Base-by-base conservation (phyloP, 2,888 invertebrate species). In the Pyrochroa serraticornis region DNA sequence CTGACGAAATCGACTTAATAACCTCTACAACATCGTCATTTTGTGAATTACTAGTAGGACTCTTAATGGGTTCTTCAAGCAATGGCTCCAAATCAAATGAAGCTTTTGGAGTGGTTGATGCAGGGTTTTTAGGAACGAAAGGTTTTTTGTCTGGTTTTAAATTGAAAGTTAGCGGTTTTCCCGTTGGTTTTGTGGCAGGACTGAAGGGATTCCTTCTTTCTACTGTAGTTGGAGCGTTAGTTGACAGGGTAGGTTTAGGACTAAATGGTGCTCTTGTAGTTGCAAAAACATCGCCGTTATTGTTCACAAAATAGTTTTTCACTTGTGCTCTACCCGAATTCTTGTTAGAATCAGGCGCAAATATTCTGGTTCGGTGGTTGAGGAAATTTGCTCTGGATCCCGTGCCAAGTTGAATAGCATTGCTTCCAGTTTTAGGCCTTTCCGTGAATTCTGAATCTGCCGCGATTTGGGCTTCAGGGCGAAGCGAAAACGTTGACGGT, bases 61-160 rank as follows among this genome's bases (percentile, higher is more conserved):
- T 82, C 66, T 83, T 82, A 51, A 84, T 82, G 41, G 84, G 83
- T 68, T 85, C 85, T 76, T 85, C 85, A 31, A 85, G 78, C 52
- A 85, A 74, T 6, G 85, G 83, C 70, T 84, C 85, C 65, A 85
- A 77, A 69, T 85, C 84, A 65, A 83, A 73, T 7, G 62, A 65
- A 54, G 67, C 71, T 62, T 67, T 65, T 8, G 67, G 52, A n/a
- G 45, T 42, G 5, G 36, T 53, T 22, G 57, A 45, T 36, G 62
- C 57, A 5, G 69, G 62, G 38, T 65, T 67, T 57, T 71, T 73
- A 3, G 70, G 66, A 12, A 66, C 58, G 46, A 73, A 71, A 1
- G 65, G 66, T 38, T 66, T 69, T 46, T 72, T 73, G 22, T 70
- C 55, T 12, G 58, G 62, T 48, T 66, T 69, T 32, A 68, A 45